Evolutionary conservation across 2,113 vertebrate genomes (phyloP).

Genomic region (Corydoras sp.): DNA sequence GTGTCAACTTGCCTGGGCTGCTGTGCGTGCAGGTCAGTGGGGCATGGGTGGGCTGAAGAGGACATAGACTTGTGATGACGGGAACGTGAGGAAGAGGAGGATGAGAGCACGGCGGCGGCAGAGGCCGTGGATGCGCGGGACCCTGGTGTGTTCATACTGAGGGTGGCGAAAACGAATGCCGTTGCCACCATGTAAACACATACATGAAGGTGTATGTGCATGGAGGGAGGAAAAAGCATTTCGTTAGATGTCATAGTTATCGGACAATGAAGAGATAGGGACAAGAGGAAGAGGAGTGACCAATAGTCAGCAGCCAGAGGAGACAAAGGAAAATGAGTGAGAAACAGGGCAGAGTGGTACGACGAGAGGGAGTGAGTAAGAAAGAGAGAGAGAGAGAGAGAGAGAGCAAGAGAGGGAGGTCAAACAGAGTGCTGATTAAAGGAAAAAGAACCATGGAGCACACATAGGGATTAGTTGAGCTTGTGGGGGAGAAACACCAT

Average conservation of each 20-base stretch:
- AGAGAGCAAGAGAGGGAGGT: conserved; percentile 3
- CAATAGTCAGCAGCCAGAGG: conserved; percentile 7
- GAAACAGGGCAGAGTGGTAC: conserved; percentile 53
- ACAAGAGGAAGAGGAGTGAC: conserved; percentile 31
- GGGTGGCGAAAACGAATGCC: conserved; percentile 45
- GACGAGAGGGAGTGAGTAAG: conserved; percentile 13
- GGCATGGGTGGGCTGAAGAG: conserved; percentile 87
- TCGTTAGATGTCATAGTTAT: conserved; percentile 64
- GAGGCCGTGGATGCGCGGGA: conserved; percentile 89
- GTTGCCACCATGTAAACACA: conserved; percentile 40
- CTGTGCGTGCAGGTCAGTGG: conserved; percentile 83
- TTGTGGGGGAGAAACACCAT: conserved; percentile 34
- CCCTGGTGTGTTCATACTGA: conserved; percentile 86
- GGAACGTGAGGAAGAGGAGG: conserved; percentile 71
- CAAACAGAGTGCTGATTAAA: conserved; percentile 52
- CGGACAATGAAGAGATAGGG: conserved; percentile 43
- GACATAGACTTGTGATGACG: conserved; percentile 88
- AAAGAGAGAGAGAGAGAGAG: not conserved
- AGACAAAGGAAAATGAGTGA: conserved; percentile 31
- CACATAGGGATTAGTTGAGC: conserved; percentile 43
- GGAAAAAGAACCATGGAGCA: conserved; percentile 37
- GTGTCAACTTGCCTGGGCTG: conserved; percentile 81
- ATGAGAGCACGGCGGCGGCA: conserved; percentile 78
- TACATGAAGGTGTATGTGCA: conserved; percentile 38
- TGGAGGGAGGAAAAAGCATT: conserved; percentile 55